Evolutionary conservation across 1,140 invertebrate species (phyloP).

Genomic region (Melipona quadrifasciata): DNA sequence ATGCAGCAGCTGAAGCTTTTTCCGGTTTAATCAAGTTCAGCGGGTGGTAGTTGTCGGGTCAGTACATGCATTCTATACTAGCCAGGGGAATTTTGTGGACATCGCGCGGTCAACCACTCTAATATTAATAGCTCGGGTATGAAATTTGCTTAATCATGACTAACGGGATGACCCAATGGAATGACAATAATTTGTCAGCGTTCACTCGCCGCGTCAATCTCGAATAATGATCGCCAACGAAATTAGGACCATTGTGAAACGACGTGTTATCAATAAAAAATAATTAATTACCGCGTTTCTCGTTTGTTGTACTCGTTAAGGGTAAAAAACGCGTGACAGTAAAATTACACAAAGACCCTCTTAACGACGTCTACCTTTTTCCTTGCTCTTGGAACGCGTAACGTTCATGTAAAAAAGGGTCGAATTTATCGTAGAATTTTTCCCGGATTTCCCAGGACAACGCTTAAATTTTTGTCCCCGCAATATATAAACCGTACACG

Average conservation of each 20-base stretch:
- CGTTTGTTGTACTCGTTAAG: not conserved
- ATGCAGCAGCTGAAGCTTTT: slow-evolving; percentile 35
- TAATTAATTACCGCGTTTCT: slow-evolving; percentile 6
- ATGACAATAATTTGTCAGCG: slow-evolving; percentile 57
- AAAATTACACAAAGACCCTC: not conserved
- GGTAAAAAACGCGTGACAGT: not conserved
- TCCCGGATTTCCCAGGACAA: slow-evolving; percentile 31
- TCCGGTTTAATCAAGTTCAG: slow-evolving; percentile 64
- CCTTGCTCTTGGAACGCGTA: not conserved
- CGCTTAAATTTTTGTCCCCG: slow-evolving; percentile 45
- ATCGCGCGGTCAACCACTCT: slow-evolving; percentile 59
- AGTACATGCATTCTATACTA: slow-evolving; percentile 69
- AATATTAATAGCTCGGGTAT: slow-evolving; percentile 67
- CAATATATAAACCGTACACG: slow-evolving; percentile 23
- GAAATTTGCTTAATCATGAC: slow-evolving; percentile 70
- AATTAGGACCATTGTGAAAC: slow-evolving; percentile 22
- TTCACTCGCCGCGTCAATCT: slow-evolving; percentile 52
- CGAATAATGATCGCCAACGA: slow-evolving; percentile 42
- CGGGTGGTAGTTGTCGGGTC: slow-evolving; percentile 52
- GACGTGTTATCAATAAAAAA: slow-evolving; percentile 2
- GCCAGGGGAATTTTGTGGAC: slow-evolving; percentile 70
- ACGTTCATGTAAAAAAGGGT: not conserved
- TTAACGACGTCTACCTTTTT: not conserved
- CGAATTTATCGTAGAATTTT: slow-evolving; percentile 41
- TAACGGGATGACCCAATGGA: slow-evolving; percentile 68